Percentiles rank a stretch among this genome's conserved stretches.
phyloP scores from a whole-genome alignment of 1,140 invertebrate genomes.

The Penaeus indicus region DNA sequence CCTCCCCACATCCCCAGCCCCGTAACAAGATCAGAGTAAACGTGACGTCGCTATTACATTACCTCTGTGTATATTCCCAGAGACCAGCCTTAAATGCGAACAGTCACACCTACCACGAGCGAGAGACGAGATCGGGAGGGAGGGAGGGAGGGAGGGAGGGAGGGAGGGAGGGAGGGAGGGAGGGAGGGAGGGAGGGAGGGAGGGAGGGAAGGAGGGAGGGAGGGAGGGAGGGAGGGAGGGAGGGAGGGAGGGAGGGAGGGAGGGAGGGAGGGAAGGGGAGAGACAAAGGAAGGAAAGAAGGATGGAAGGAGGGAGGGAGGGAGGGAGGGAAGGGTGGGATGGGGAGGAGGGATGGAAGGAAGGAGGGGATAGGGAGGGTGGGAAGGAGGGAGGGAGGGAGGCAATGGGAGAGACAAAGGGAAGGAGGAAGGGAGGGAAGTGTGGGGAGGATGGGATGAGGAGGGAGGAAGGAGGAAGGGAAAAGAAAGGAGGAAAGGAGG shows the following conservation, averaged over 20 bases:
- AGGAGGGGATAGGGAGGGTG: not conserved
- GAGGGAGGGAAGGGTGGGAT: too few species aligned
- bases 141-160: not conserved
- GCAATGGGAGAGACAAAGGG: not conserved
- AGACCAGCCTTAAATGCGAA: too few species aligned
- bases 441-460: not conserved
- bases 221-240: not conserved
- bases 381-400: not conserved
- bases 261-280: not conserved
- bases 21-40: too few species aligned
- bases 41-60: too few species aligned
- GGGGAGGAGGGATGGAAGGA: too few species aligned
- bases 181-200: too few species aligned
- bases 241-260: not conserved
- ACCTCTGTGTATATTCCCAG: too few species aligned
- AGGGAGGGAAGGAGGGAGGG: not conserved
- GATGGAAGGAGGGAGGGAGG: too few species aligned
- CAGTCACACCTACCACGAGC: too few species aligned
- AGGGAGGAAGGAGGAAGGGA: not conserved
- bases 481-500: too few species aligned
- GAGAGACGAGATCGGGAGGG: not conserved
- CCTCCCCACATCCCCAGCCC: too few species aligned
- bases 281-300: not conserved
- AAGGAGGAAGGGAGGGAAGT: not conserved
- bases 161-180: not conserved